Conservation (phyloP, 2,113 vertebrate species). For the Pogona vitticeps region DNA sequence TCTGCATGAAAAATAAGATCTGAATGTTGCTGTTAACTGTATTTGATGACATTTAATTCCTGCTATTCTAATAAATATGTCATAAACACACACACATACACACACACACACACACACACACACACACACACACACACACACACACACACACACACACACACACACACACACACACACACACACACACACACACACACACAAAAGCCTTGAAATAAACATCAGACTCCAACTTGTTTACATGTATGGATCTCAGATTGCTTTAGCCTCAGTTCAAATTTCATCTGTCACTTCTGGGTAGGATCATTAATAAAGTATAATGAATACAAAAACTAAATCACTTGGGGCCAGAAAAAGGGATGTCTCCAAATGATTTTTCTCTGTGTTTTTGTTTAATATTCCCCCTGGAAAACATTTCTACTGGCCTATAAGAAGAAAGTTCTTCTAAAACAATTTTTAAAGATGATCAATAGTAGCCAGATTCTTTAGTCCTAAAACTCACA, state of each 20-base stretch:
- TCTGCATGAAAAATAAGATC: not conserved
- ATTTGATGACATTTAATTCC: not conserved
- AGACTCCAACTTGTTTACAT: not conserved
- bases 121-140: not conserved
- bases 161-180: not conserved
- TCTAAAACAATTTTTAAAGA: not conserved
- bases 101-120: not conserved
- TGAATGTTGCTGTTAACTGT: not conserved
- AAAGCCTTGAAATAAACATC: not conserved
- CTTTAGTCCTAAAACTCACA: slow-evolving; percentile 19
- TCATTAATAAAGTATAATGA: slow-evolving; percentile 9
- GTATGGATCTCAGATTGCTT: slow-evolving; percentile 10
- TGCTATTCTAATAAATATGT: not conserved
- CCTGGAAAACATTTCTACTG: slow-evolving; percentile 4
- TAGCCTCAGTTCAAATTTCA: slow-evolving; percentile 33
- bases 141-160: not conserved
- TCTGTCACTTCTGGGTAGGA: not conserved
- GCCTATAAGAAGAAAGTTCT: not conserved
- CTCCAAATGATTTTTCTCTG: not conserved
- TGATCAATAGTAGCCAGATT: not conserved
- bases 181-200: not conserved
- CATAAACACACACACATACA: not conserved
- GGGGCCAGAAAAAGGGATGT: slow-evolving; percentile 8
- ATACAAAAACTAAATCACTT: slow-evolving; percentile 41
- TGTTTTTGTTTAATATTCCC: slow-evolving; percentile 23